Conservation (phyloP, 2,113 vertebrate genomes). For the Mola mola region DNA sequence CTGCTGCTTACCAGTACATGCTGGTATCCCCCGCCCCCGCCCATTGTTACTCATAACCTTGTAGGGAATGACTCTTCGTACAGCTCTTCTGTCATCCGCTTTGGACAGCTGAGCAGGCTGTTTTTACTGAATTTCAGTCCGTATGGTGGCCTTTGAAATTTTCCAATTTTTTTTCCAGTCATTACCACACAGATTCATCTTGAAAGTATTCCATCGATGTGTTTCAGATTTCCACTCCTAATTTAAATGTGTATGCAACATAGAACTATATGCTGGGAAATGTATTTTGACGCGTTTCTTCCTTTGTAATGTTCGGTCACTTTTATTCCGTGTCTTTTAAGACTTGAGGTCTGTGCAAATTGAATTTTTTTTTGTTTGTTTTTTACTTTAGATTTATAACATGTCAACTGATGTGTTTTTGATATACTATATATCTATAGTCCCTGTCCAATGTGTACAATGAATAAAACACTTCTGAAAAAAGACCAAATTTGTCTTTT, state of each 20-base stretch:
- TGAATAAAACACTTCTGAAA: too few relatives aligned
- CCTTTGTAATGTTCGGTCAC: slow-evolving; percentile 69
- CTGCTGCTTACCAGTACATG: slow-evolving; percentile 59
- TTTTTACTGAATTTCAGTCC: slow-evolving; percentile 49
- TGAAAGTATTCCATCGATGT: slow-evolving; percentile 40
- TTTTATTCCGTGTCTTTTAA: slow-evolving; percentile 65
- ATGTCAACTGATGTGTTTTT: slow-evolving; percentile 74
- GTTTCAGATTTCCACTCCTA: slow-evolving; percentile 59
- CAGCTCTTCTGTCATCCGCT: slow-evolving; percentile 42
- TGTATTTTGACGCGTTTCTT: slow-evolving; percentile 55
- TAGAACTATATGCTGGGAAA: slow-evolving; percentile 65
- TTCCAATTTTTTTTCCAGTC: slow-evolving; percentile 43
- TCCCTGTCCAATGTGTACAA: slow-evolving; percentile 75
- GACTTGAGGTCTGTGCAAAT: slow-evolving; percentile 71
- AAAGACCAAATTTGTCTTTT: not conserved
- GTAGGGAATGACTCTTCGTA: slow-evolving; percentile 39
- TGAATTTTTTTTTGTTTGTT: slow-evolving; percentile 48
- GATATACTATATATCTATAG: slow-evolving; percentile 61
- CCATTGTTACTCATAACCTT: slow-evolving; percentile 24
- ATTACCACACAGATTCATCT: slow-evolving; percentile 20
- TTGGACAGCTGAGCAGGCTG: slow-evolving; percentile 41
- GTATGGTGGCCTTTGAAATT: slow-evolving; percentile 68
- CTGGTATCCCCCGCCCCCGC: slow-evolving; percentile 44
- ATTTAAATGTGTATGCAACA: slow-evolving; percentile 78
- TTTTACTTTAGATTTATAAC: slow-evolving; percentile 72